Conservation (phyloP, 2,113 vertebrate species). For the Cryptotis parvus region DNA sequence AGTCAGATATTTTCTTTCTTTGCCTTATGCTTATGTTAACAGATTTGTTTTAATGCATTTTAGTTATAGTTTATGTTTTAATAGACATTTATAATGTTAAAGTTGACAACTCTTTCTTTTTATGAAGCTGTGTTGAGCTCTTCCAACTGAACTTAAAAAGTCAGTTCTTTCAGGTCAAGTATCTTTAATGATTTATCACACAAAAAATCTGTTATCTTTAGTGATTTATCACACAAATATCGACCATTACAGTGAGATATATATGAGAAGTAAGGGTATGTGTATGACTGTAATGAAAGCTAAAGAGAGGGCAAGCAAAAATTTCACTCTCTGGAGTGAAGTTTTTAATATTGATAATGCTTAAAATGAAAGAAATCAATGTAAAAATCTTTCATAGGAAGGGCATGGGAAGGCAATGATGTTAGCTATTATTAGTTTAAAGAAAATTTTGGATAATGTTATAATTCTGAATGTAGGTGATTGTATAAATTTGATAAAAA, state of each 20-base stretch:
- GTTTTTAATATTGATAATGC: no score
- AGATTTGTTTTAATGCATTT: not conserved
- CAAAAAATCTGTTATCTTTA: not conserved
- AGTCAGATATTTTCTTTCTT: not conserved
- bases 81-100: not conserved
- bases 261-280: no score
- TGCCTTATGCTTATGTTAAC: not conserved
- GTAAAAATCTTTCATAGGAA: no score
- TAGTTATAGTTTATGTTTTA: no score
- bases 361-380: no score
- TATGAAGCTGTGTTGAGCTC: not conserved
- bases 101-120: not conserved
- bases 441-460: not conserved
- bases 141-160: constrained; percentile 3
- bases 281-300: no score
- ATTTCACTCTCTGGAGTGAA: no score
- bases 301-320: no score
- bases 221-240: not conserved
- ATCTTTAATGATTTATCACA: not conserved
- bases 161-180: not conserved
- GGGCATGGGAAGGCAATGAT: not conserved
- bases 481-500: constrained; percentile 17
- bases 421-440: not conserved
- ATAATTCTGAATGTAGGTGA: not conserved
- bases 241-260: no score